These are phyloP conservation scores for Papilio machaon DNA, from an alignment of 1,140 invertebrate genomes.

Conservation along the genomic window DNA sequence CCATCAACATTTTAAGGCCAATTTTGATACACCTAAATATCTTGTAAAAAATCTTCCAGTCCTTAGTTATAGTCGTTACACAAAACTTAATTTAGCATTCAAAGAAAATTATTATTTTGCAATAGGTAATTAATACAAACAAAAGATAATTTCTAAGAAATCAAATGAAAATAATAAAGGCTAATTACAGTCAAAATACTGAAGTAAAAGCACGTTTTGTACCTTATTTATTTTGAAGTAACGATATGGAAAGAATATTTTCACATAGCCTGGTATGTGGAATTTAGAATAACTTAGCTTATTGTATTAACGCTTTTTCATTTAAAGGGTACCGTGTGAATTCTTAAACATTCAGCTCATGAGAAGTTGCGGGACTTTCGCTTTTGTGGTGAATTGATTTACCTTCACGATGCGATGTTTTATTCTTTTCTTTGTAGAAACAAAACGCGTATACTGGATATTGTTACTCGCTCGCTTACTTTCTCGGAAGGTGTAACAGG, in stretches of 20 bases:
- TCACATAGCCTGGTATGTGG: neutral
- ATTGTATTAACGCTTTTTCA: neutral
- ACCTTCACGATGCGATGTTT: slow-evolving; percentile 20
- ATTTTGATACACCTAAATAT: neutral
- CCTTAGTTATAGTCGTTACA: too few species aligned
- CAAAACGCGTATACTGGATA: slow-evolving; percentile 9
- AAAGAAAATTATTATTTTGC: too few species aligned
- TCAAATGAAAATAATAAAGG: neutral
- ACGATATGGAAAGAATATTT: neutral
- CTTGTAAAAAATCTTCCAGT: too few species aligned
- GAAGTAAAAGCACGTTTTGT: neutral
- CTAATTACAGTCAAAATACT: neutral
- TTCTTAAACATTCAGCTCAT: neutral
- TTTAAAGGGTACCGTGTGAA: slow-evolving; percentile 11
- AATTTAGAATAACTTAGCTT: neutral
- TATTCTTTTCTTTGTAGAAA: slow-evolving; percentile 17
- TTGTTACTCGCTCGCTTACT: slow-evolving; percentile 21
- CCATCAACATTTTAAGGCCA: neutral
- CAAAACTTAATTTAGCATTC: too few species aligned
- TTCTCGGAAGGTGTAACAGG: slow-evolving; percentile 15
- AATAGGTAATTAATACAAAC: too few species aligned
- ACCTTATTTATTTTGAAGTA: neutral
- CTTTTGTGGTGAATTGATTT: slow-evolving; percentile 14
- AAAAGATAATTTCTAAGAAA: neutral
- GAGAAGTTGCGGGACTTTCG: slow-evolving; percentile 11